phyloP scores from a whole-genome alignment of 2,888 invertebrate genomes.

The Drosophila paucipuncta region DNA sequence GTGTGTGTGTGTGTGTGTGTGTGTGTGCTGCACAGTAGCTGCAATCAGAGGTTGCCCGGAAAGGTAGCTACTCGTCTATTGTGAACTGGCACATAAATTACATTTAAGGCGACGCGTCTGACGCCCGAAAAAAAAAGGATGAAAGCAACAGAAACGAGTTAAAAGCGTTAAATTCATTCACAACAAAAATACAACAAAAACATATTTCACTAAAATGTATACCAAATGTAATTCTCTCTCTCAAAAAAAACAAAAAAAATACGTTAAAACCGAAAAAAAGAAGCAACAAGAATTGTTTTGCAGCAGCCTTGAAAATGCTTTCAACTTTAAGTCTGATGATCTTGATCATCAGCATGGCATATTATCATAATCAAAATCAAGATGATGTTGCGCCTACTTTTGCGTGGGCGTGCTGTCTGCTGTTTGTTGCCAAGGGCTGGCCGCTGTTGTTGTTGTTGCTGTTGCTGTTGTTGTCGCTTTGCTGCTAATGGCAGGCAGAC shows the following conservation, averaged over 20 bases:
- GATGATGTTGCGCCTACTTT: slow-evolving; percentile 77
- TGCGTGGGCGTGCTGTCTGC: slow-evolving; percentile 50
- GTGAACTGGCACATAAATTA: slow-evolving; percentile 78
- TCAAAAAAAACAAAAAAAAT: neutral
- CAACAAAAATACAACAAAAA: slow-evolving; percentile 6
- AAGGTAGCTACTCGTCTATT: slow-evolving; percentile 70
- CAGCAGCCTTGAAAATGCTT: slow-evolving; percentile 59
- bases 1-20: slow-evolving; percentile 31
- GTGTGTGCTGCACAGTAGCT: slow-evolving; percentile 68
- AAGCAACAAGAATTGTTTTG: slow-evolving; percentile 7
- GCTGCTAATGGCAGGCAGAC: slow-evolving; percentile 80
- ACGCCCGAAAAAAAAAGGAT: slow-evolving; percentile 13
- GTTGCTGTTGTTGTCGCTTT: slow-evolving; percentile 35
- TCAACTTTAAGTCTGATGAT: slow-evolving; percentile 56
- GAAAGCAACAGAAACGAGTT: slow-evolving; percentile 21
- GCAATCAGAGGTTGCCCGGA: slow-evolving; percentile 61
- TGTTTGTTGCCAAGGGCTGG: slow-evolving; percentile 61
- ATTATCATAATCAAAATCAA: slow-evolving; percentile 58
- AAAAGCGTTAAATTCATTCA: slow-evolving; percentile 63
- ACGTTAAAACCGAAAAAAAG: neutral
- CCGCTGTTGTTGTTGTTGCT: slow-evolving; percentile 33
- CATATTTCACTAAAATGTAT: neutral
- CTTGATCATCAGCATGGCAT: slow-evolving; percentile 54
- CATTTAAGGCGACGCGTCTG: slow-evolving; percentile 74
- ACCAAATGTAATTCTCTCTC: neutral